Evolutionary conservation across 2,113 vertebrate species (phyloP).

Genomic region (Petrocephalus zakoni): DNA sequence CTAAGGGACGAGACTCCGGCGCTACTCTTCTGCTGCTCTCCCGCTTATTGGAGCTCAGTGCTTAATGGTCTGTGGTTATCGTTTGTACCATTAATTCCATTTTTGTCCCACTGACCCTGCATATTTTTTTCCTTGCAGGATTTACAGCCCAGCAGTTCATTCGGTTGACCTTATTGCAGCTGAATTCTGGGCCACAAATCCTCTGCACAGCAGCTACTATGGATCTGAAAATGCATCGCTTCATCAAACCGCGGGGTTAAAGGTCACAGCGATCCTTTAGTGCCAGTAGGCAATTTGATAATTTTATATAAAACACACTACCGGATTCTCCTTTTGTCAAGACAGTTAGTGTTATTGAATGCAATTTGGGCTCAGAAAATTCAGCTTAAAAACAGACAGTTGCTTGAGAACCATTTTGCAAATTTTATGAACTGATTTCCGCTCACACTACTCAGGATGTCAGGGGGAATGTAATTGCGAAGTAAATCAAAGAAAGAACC

Average conservation of each 20-base stretch:
- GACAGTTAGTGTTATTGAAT: background rate
- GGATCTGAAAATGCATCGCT: background rate
- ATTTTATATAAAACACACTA: background rate
- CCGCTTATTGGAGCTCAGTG: conserved; percentile 1
- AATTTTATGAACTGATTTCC: conserved; percentile 8
- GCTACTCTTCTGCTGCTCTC: background rate
- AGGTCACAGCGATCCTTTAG: background rate
- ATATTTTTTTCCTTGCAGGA: background rate
- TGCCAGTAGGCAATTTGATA: background rate
- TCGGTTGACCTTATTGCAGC: background rate
- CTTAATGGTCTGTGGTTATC: conserved; percentile 6
- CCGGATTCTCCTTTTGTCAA: background rate
- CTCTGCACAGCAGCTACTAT: background rate
- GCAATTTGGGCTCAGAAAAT: background rate
- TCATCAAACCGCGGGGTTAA: background rate
- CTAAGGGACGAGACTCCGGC: background rate
- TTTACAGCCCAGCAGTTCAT: background rate
- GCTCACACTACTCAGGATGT: background rate
- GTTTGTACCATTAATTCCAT: background rate
- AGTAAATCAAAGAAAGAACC: background rate
- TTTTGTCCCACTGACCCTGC: background rate
- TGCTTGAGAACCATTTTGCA: background rate
- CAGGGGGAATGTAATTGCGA: background rate
- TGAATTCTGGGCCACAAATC: background rate
- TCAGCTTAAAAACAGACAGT: background rate